Base-by-base conservation (phyloP, 2,888 invertebrate species). In the Agrotis segetum region DNA sequence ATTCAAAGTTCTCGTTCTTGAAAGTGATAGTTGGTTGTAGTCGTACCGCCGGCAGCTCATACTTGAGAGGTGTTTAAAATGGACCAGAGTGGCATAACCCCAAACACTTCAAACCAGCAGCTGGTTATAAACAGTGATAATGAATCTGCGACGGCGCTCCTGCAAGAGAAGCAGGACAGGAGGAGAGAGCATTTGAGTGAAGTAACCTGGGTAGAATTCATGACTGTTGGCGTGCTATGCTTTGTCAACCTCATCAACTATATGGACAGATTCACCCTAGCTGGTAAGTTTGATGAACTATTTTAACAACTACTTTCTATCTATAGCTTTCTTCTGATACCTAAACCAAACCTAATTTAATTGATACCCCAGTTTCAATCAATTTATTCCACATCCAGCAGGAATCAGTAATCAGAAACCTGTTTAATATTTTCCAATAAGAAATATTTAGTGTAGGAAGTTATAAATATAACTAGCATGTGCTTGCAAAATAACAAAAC, bases 161-260 rank as follows among this genome's bases (percentile, higher is more conserved):
- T 96, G 86, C 95, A 93, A 77, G 94, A 92, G 91, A 96, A 93
- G 90, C 93, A 89, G 90, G 88, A 88, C 17, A 92, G 93, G 75
- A 91, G 94, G 85, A 88, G 93, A 85, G 93, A 94, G 61, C 92
- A 87, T 86, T 78, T 96, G 61, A 91, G 92, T 60, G 95, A 95
- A 89, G 93, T 96, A 60, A 92, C 91, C 46, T 89, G 92, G 72
- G 81, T 84, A 67, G 96, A 96, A 90, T 95, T 89, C 86, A 92
- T 95, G 93, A 98, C 98, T 67, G 98, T 99, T 71, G 95, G 96
- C 64, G 97, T 99, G 84, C 96, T 99, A 88, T 99, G 98, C 93
- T 98, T 98, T 91, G 98, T 99, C 82, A 99, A 99, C 96, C 97
- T 99, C 86, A 99, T 99, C 91, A 99, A 99, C 96, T 99, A 99